Conservation (phyloP, 2,888 invertebrate genomes). For the Pseudanteris insignis region DNA sequence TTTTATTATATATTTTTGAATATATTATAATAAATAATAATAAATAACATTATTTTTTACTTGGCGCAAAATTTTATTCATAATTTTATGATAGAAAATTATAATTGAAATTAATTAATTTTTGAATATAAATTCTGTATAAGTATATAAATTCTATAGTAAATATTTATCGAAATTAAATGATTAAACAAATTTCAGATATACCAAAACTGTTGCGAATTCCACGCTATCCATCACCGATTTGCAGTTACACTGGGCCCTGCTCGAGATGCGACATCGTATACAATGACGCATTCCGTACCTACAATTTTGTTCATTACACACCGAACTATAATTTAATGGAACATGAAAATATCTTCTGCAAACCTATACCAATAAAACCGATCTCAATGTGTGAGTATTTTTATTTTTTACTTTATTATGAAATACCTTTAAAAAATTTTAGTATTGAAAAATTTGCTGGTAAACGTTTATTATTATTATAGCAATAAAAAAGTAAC, state of each 20-base stretch:
- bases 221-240: constrained; percentile 44
- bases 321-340: constrained; percentile 39
- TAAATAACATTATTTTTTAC: background rate
- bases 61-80: too few species aligned
- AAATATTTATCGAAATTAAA: too few species aligned
- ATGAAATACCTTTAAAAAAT: too few species aligned
- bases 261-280: constrained; percentile 51
- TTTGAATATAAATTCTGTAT: too few species aligned
- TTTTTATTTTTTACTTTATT: too few species aligned
- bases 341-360: constrained; percentile 52
- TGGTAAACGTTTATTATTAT: too few species aligned
- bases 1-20: background rate
- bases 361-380: constrained; percentile 55
- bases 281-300: constrained; percentile 44
- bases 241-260: constrained; percentile 51
- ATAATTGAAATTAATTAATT: too few species aligned
- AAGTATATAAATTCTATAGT: too few species aligned
- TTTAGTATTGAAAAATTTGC: too few species aligned
- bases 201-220: constrained; percentile 47
- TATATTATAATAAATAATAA: background rate
- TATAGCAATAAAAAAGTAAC: too few species aligned
- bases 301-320: constrained; percentile 37
- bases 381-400: constrained; percentile 57
- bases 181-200: too few species aligned
- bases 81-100: too few species aligned